Percentiles rank a stretch among this genome's conserved stretches.
Evolutionary conservation across 1,140 invertebrate species (phyloP).

Genomic region (Cherax destructor): DNA sequence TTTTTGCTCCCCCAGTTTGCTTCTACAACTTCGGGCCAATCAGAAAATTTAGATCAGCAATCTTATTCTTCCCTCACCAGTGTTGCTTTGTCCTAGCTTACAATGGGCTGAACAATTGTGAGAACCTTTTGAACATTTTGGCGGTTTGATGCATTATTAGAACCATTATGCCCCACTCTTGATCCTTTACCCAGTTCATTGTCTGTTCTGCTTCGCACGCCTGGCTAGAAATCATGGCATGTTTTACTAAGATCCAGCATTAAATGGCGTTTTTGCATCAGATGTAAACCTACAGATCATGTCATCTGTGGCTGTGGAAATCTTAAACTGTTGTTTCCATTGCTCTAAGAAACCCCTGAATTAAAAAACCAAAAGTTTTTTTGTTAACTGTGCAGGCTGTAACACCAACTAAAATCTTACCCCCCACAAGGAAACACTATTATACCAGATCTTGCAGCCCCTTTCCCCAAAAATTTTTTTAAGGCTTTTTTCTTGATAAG

Average conservation of each 20-base stretch:
- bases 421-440: slow-evolving; percentile 99
- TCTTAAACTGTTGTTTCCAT: slow-evolving; percentile 99
- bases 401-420: slow-evolving; percentile 98
- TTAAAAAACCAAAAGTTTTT: slow-evolving; percentile 92
- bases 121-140: slow-evolving; percentile 99
- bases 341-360: slow-evolving; percentile 99
- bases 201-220: slow-evolving; percentile 99
- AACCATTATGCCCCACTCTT: slow-evolving; percentile 99
- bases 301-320: slow-evolving; percentile 97
- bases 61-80: slow-evolving; percentile 99
- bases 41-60: slow-evolving; percentile 99
- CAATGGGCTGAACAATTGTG: slow-evolving; percentile 99
- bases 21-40: slow-evolving; percentile 99
- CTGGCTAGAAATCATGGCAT: slow-evolving; percentile 99
- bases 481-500: slow-evolving; percentile 99
- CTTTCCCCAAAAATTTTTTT: slow-evolving; percentile 99
- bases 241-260: slow-evolving; percentile 96
- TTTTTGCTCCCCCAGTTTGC: slow-evolving; percentile 99
- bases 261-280: slow-evolving; percentile 99
- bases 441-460: slow-evolving; percentile 97
- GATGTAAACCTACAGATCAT: slow-evolving; percentile 99
- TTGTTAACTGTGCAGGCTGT: slow-evolving; percentile 99
- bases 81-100: slow-evolving; percentile 98
- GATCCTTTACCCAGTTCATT: slow-evolving; percentile 99
- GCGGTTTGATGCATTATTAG: slow-evolving; percentile 99